Evolutionary conservation across 2,113 vertebrate genomes (phyloP), one percentile per base, ranked within the genome.

Genomic region (Acrocephalus kingi): DNA sequence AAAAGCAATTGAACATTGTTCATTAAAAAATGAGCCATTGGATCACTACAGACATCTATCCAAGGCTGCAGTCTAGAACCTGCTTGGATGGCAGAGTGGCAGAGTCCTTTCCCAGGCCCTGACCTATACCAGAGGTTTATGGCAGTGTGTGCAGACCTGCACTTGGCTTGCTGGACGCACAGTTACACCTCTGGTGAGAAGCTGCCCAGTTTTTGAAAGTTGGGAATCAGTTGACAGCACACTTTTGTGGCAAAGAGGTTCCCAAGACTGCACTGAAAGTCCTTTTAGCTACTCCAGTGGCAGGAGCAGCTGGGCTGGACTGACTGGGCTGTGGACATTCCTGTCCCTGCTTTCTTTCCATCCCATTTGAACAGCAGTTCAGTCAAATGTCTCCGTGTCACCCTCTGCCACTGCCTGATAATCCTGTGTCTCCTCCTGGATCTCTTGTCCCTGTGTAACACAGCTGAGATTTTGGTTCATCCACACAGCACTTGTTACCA

Each of bases 91-190:
- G 13, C 56, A 59, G 63, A 54, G 54, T 3, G n/a, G 52, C 37
- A 51, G 30, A 68, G 35, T 10, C 31, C 30, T 51, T 74, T 11
- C 51, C 23, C 22, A 75, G 27, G 19, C 33, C 67, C 15, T 31
- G 13, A 3, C 18, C 15, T 11, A 0, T 0, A 13, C 4, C 69
- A 37, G 9, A 28, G 56, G 2, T 62, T 7, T 1, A 1, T 2
- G 13, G 19, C 61, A 51, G 22, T 0, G 30, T 48, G 15, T 15
- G 52, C 37, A 56, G 39, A 14, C 6, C 56, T 8, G 24, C 8
- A 9, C 48, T 45, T 15, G 68, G 31, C 28, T 51, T 54, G 28
- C 61, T 12, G 6, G 21, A 51, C 46, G 51, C 22, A 41, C 7
- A 48, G 8, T n/a, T 24, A 27, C 41, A 58, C 45, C 23, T 58